Evolutionary conservation across 2,113 vertebrate species (phyloP).

Genomic region (Lepus europaeus): DNA sequence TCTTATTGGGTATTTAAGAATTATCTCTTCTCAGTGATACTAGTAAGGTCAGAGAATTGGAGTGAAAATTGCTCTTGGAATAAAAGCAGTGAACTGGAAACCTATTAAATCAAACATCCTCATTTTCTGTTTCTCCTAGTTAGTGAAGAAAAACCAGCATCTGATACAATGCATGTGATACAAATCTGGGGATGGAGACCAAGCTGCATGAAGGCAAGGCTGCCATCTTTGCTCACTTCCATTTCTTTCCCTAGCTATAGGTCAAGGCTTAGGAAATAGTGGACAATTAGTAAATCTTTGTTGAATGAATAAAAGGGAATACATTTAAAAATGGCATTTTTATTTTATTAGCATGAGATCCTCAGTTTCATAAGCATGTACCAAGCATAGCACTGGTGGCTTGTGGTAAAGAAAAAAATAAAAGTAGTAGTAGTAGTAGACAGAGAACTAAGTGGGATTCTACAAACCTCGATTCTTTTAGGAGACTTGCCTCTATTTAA

Average conservation of each 20-base stretch:
- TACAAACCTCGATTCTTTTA: background rate
- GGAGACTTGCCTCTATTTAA: background rate
- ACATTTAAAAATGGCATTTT: background rate
- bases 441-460: background rate
- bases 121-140: background rate
- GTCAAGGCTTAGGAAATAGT: background rate
- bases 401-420: background rate
- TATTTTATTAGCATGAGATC: background rate
- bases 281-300: background rate
- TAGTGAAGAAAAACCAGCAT: background rate
- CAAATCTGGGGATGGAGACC: background rate
- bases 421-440: background rate
- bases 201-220: background rate
- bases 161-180: background rate
- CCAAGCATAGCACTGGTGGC: background rate
- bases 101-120: background rate
- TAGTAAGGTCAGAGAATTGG: background rate
- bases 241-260: background rate
- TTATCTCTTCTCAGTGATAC: constrained; percentile 16
- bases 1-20: constrained; percentile 22
- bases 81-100: constrained; percentile 49
- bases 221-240: too few species aligned
- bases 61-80: constrained; percentile 17
- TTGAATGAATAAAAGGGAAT: background rate
- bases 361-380: background rate